Base-by-base conservation (phyloP, 2,888 invertebrate species). In the Cheilosia vulpina region DNA sequence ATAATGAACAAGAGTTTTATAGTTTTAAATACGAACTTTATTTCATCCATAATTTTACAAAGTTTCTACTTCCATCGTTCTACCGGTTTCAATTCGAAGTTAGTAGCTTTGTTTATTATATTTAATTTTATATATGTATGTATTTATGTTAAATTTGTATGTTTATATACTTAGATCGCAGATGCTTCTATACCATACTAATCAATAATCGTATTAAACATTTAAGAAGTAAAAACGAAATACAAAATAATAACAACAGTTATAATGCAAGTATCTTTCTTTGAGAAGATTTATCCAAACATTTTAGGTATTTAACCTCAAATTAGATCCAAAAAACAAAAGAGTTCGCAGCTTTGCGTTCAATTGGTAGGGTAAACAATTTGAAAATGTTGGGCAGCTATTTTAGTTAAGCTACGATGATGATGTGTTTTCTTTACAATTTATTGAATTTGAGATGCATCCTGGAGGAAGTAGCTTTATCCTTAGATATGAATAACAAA, bases 11-110 rank as follows among this genome's bases (percentile, higher is more conserved):
- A 60, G 47, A 21, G 58, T 41, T 21, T 19, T 43, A 38, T 76
- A 38, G 52, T 65, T 84, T 84, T 76, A 75, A 85, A 85, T 80
- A 80, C 75, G 80, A 85, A 85, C 80, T 85, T 85, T 85, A 85
- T 85, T 85, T 80, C 80, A 72, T 85, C 65, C 76, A 85, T 80
- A 85, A 85, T 80, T 85, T 75, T 85, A 85, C 76, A 85, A 80
- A 79, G 79, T 84, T 71, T 57, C 60, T 65, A 60, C 62, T 55
- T 75, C 50, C 80, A 47, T 75, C 63, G 38, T 50, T 84, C 80
- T 80, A 84, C 52, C 72, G 47, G 57, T 68, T 68, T 52, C 57
- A 69, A 80, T 75, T 84, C 43, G 52, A 80, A 79, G 69, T 80
- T 73, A 80, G 75, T 77, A 65, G 53, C 63, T 38, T 62, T 60